Percentiles rank a stretch among this genome's conserved stretches.
Evolutionary conservation across 1,140 invertebrate genomes (phyloP).

Genomic region (Drosophila elegans): DNA sequence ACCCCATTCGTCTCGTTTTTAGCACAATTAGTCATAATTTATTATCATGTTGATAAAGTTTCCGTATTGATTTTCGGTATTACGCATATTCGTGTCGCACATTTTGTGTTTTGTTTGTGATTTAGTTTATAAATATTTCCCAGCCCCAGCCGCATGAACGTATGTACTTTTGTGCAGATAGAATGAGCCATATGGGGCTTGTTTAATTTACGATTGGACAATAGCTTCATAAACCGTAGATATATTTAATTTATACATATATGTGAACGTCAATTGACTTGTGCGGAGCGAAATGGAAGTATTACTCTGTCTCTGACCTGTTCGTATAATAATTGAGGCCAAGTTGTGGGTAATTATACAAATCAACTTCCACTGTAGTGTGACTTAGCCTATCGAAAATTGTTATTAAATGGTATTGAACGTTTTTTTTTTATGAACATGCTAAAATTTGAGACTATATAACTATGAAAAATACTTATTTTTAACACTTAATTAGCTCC

Average conservation of each 20-base stretch:
- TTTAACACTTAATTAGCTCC: slow-evolving; percentile 74
- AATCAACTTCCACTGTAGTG: slow-evolving; percentile 1
- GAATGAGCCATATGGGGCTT: slow-evolving; percentile 61
- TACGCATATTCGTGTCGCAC: slow-evolving; percentile 65
- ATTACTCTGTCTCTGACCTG: slow-evolving; percentile 15
- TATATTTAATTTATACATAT: slow-evolving; percentile 36
- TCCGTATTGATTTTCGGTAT: slow-evolving; percentile 77
- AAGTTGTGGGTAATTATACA: slow-evolving; percentile 39
- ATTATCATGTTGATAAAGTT: slow-evolving; percentile 71
- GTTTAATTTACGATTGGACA: slow-evolving; percentile 70
- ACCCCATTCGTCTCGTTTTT: slow-evolving; percentile 65
- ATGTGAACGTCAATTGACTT: slow-evolving; percentile 35
- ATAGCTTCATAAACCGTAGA: slow-evolving; percentile 56
- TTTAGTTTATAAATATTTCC: slow-evolving; percentile 71
- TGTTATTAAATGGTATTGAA: slow-evolving; percentile 15
- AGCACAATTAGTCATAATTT: slow-evolving; percentile 83
- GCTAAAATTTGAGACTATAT: slow-evolving; percentile 23
- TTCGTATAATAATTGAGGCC: slow-evolving; percentile 34
- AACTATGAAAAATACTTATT: slow-evolving; percentile 28
- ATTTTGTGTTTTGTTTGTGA: slow-evolving; percentile 62
- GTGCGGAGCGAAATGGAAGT: slow-evolving; percentile 15
- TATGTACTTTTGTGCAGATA: slow-evolving; percentile 26
- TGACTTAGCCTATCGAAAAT: slow-evolving; percentile 13
- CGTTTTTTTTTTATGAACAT: slow-evolving; percentile 30
- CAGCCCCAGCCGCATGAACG: not conserved